phyloP scores from a whole-genome alignment of 2,797 vertebrate genomes.

The Acanthurus lineatus region DNA sequence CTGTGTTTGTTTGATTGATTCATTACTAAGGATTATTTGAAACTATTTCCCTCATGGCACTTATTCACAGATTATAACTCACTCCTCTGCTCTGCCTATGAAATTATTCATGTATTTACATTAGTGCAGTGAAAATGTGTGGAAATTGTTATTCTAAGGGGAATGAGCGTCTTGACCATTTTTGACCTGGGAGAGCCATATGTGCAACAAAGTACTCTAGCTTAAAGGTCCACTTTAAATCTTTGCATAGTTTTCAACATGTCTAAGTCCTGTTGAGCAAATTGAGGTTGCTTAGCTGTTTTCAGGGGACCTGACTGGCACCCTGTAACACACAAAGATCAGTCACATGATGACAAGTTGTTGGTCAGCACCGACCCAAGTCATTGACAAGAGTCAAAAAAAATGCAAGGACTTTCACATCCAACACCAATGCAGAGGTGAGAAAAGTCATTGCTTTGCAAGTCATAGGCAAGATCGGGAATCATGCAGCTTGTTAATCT shows the following conservation, averaged over 20 bases:
- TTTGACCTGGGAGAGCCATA: background rate
- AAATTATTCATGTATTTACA: background rate
- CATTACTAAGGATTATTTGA: slow-evolving; percentile 21
- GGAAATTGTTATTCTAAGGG: slow-evolving; percentile 16
- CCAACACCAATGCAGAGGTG: background rate
- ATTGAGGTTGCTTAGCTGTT: background rate
- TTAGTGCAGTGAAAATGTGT: slow-evolving; percentile 32
- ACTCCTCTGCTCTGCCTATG: background rate
- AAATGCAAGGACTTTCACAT: background rate
- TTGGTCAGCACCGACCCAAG: background rate
- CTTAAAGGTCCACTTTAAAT: slow-evolving; percentile 6
- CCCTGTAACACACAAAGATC: background rate
- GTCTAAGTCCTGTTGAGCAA: background rate
- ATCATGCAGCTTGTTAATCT: no score
- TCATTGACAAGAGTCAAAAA: background rate
- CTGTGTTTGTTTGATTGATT: slow-evolving; percentile 40
- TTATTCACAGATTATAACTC: slow-evolving; percentile 24
- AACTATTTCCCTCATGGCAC: slow-evolving; percentile 25
- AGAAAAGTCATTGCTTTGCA: background rate
- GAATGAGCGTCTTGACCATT: background rate
- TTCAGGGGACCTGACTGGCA: background rate
- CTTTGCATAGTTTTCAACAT: background rate
- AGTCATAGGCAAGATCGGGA: background rate
- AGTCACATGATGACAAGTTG: background rate
- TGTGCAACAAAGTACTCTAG: background rate